Base-by-base conservation (phyloP, 2,888 invertebrate genomes). In the Andrena fulva region DNA sequence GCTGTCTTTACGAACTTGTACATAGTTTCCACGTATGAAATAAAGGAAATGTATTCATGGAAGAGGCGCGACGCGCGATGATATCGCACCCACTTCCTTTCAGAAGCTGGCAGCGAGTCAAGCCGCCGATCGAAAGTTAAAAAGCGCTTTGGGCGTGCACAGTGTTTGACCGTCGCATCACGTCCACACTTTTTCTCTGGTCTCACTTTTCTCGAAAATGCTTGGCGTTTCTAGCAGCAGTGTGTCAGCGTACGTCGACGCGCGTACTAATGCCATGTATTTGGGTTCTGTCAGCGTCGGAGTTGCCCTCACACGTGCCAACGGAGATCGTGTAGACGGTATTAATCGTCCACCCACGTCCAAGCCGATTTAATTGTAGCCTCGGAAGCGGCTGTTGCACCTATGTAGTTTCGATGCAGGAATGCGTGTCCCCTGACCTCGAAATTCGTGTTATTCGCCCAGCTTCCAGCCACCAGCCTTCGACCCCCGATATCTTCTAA, bases 191-290 rank as follows among this genome's bases (percentile, higher is more conserved):
- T 85, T 89, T 87, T 80, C 80, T 79, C 69, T 20, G 29, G 72
- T 69, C 78, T 81, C 83, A 62, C 81, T 76, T 87, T 82, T 81
- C 69, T 73, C 86, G 72, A 88, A 77, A 87, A 89, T 77, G 60
- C 74, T 79, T 74, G 60, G 77, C 83, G 85, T 85, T 80, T 84
- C 73, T 72, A 75, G 54, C 31, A 42, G 52, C 35, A 29, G 7
- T 75, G 67, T 52, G 86, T 76, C 75, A 70, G 67, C 10, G 12
- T 1, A 24, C 10, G 10, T 42, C 33, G 56, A n/a, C 54, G 48
- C 50, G 74, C 60, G 24, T 59, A 31, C 56, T 90, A 90, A 91
- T 91, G 69, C 78, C 66, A 90, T 88, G 89, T 89, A 90, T 89
- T 87, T 88, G 77, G 88, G 88, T 70, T 89, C 73, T 31, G 60